phyloP scores from a whole-genome alignment of 2,797 vertebrate species.

The Cichlasoma orientale region DNA sequence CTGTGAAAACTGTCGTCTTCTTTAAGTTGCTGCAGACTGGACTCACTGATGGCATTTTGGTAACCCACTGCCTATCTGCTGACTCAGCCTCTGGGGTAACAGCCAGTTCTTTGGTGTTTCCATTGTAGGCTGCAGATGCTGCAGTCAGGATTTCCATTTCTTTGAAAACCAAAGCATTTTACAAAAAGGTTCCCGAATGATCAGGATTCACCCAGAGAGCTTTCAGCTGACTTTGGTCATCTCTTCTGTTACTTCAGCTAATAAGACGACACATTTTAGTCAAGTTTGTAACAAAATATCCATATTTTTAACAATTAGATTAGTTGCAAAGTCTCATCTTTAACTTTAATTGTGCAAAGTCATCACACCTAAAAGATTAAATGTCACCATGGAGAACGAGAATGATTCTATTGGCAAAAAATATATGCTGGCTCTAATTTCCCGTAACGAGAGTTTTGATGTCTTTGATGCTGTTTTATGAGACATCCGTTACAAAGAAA shows the following conservation, averaged over 20 bases:
- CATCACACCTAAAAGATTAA: fast-evolving
- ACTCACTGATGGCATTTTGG: neutral
- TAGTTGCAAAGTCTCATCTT: neutral
- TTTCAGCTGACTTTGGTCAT: too few relatives aligned
- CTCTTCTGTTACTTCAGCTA: too few relatives aligned
- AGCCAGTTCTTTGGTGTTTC: neutral
- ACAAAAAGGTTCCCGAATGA: neutral
- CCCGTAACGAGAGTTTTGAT: neutral
- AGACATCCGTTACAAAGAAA: neutral
- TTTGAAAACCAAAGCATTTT: neutral
- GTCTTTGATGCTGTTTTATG: neutral
- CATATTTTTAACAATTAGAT: neutral
- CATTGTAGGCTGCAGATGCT: neutral
- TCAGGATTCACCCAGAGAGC: neutral
- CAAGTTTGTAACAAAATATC: neutral
- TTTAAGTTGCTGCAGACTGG: neutral
- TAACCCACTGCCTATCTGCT: too few relatives aligned
- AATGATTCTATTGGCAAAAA: neutral
- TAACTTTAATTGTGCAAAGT: neutral
- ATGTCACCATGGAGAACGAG: too few relatives aligned
- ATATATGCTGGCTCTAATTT: neutral
- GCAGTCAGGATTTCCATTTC: neutral
- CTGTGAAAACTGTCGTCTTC: neutral
- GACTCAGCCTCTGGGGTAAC: neutral
- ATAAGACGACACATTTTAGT: neutral